Evolutionary conservation across 2,888 invertebrate species (phyloP).

Genomic region (Perithous albicinctus): DNA sequence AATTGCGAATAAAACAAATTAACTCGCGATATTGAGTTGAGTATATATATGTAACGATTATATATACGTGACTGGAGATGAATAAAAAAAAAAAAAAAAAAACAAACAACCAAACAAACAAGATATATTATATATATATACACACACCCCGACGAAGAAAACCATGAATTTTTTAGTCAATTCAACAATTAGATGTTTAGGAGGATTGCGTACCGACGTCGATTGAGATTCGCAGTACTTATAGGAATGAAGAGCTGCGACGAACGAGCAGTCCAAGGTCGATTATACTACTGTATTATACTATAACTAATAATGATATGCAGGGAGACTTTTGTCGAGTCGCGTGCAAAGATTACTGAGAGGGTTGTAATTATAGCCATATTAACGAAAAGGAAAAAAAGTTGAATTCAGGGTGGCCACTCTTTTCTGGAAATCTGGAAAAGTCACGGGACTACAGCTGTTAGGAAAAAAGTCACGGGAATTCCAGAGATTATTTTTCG

Average conservation of each 20-base stretch:
- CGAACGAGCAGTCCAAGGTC: conserved; percentile 11
- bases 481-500: too few relatives aligned
- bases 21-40: conserved; percentile 44
- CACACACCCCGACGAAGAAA: conserved; percentile 45
- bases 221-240: conserved; percentile 4
- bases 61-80: conserved; percentile 27
- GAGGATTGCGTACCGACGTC: conserved; percentile 14
- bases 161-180: conserved; percentile 79
- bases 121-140: conserved; percentile 57
- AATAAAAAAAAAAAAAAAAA: too few relatives aligned
- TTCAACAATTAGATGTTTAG: conserved; percentile 73
- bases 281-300: conserved; percentile 39
- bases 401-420: too few relatives aligned
- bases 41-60: conserved; percentile 48
- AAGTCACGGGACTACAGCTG: too few relatives aligned
- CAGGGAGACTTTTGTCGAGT: conserved; percentile 45
- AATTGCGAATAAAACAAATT: conserved; percentile 43
- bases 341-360: conserved; percentile 34
- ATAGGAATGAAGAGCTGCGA: neutral
- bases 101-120: conserved; percentile 12
- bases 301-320: conserved; percentile 49
- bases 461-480: too few relatives aligned
- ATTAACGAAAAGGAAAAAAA: neutral
- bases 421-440: too few relatives aligned
- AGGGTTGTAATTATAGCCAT: conserved; percentile 43